Evolutionary conservation across 2,888 invertebrate species (phyloP).

Genomic region (Limulus polyphemus): DNA sequence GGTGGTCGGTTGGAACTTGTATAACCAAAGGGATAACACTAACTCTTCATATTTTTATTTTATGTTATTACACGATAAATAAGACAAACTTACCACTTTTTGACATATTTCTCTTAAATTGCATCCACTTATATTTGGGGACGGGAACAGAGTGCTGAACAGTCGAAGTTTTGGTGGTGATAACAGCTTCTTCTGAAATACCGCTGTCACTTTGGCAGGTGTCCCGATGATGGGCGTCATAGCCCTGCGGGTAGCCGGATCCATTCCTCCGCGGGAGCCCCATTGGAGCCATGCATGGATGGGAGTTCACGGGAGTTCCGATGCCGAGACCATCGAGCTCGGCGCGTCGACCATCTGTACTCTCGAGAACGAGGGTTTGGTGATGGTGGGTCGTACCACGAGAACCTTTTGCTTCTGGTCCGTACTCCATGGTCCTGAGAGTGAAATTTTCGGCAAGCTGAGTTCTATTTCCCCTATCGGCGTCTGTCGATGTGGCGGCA

Average conservation of each 20-base stretch:
- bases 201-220: conserved; percentile 29
- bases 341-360: conserved; percentile 15
- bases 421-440: conserved; percentile 23
- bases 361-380: neutral
- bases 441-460: conserved; percentile 28
- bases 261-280: conserved; percentile 22
- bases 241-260: conserved; percentile 17
- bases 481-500: conserved; percentile 20
- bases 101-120: conserved; percentile 70
- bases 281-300: conserved; percentile 21
- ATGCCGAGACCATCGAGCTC: conserved; percentile 9
- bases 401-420: neutral
- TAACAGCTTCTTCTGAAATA: conserved; percentile 12
- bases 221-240: conserved; percentile 14
- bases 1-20: too few relatives aligned
- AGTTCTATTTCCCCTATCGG: too few relatives aligned
- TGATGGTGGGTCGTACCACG: conserved; percentile 8
- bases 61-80: too few relatives aligned
- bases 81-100: neutral
- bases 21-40: too few relatives aligned
- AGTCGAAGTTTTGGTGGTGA: conserved; percentile 2
- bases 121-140: conserved; percentile 98
- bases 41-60: too few relatives aligned
- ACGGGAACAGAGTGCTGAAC: conserved; percentile 37
- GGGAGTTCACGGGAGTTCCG: conserved; percentile 8